These are phyloP conservation scores for Osmerus eperlanus DNA, from an alignment of 2,113 vertebrate species.

Conservation along the genomic window DNA sequence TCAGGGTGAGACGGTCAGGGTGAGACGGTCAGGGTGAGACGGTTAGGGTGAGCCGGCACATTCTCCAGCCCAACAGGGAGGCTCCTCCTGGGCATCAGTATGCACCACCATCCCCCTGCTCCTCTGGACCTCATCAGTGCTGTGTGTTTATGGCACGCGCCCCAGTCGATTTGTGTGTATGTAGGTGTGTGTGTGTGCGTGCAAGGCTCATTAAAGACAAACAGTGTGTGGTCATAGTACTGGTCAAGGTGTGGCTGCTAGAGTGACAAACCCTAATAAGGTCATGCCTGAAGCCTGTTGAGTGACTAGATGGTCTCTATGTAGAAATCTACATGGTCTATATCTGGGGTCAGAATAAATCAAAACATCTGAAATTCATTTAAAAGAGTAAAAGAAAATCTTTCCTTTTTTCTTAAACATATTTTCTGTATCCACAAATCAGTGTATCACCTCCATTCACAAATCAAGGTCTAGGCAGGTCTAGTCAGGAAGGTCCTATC, in stretches of 20 bases:
- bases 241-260: slow-evolving; percentile 1
- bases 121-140: slow-evolving; percentile 26
- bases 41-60: not conserved
- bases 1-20: not conserved
- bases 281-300: not conserved
- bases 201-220: slow-evolving; percentile 18
- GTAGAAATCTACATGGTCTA: not conserved
- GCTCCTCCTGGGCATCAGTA: slow-evolving; percentile 21
- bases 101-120: slow-evolving; percentile 13
- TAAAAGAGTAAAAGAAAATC: too few relatives aligned
- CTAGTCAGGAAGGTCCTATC: too few relatives aligned
- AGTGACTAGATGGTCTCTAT: not conserved
- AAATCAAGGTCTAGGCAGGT: too few relatives aligned
- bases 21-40: not conserved
- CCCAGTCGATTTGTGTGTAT: not conserved
- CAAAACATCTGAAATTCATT: too few relatives aligned
- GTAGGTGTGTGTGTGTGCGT: slow-evolving; percentile 12
- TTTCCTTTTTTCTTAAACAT: too few relatives aligned
- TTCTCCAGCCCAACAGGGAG: not conserved
- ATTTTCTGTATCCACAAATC: too few relatives aligned
- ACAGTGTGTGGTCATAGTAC: slow-evolving; percentile 14
- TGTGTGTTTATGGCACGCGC: slow-evolving; percentile 23
- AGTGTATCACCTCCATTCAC: too few relatives aligned
- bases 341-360: too few relatives aligned
- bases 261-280: not conserved